Evolutionary conservation across 2,888 invertebrate genomes (phyloP), one percentile per base, ranked within the genome.

Genomic region (Drosophila ustulata): DNA sequence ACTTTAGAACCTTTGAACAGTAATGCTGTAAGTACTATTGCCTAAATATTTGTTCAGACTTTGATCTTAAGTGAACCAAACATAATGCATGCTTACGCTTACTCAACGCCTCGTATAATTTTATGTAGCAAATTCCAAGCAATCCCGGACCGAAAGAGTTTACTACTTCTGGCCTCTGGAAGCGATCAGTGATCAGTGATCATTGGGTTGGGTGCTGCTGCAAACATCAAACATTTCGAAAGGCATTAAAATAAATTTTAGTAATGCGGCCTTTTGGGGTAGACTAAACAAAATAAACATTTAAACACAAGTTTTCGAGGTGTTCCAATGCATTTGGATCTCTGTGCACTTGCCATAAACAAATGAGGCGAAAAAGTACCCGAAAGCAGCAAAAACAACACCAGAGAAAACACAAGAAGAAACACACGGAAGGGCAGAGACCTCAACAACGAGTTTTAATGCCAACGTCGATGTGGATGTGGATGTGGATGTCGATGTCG

Each of bases 241-340:
- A 65, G 71, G 82, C 75, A 88, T 83, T 85, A 65, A 82, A 82
- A 88, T 88, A 85, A 82, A 85, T 88, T 84, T 82, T 80, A 67
- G 79, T 75, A 73, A 58, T 73, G 75, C 79, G 85, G 87, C 82
- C 87, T 83, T 85, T 83, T 56, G 56, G 85, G 68, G 83, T 88
- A 84, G 85, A 84, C 83, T 84, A 84, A 84, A 84, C 83, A 88
- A 88, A 84, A 84, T 84, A 84, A 84, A 88, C 83, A 84, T 64
- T 73, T 64, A 65, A 47, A 70, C 53, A 61, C 45, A 26, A 45
- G 50, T 65, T 57, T 59, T 56, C 63, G 50, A 71, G 82, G 65
- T 83, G 71, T 69, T 68, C 55, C 46, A 34, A 23, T 55, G 63
- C 63, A 56, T 63, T 56, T 34, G 39, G 47, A 41, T 63, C 47